Base-by-base conservation (phyloP, 2,888 invertebrate genomes). In the Thymelicus lineola region DNA sequence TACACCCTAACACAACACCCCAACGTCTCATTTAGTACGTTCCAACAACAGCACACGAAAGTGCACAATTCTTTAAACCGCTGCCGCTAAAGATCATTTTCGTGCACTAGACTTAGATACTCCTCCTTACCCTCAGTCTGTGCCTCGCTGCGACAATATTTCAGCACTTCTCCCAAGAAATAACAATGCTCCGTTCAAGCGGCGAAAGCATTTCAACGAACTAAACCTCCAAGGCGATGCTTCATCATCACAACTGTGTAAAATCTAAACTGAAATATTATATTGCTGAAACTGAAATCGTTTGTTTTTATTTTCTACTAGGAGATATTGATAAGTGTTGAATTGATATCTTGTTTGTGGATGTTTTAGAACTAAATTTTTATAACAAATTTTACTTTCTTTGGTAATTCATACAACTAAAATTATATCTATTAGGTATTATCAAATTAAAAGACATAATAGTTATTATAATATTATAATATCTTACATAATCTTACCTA, bases 101-200 rank as follows among this genome's bases (percentile, higher is more conserved):
- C 80, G 82, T 82, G 79, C 79, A 77, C 79, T 73, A 77, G 79
- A 78, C 80, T 80, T 80, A 53, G 53, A 20, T 53, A 77, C 83
- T 83, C 80, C 83, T 83, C 80, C 76, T 82, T 83, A 83, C 36
- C 46, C 46, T 7, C 15, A 36, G 68, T 46, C 62, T 46, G 10
- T 17, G 7, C 82, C 81, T 80, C 82, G 80, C 81, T 82, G 81
- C 82, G 78, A 84, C 86, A 87, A 91, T 92, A 91, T 91, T 89
- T 91, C 88, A 91, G 84, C 87, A 84, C 88, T 89, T 82, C 73
- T 79, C 78, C 10, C 85, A 82, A 89, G 90, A 91, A 91, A 91
- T 90, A 91, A 92, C 91, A 91, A 90, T 90, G 87, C 86, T 80
- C 76, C 80, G 82, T 82, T 83, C 81, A 81, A 82, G 81, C 79